Evolutionary conservation across 2,888 invertebrate species (phyloP), one percentile per base, ranked within the genome.

Genomic region (Pyrochroa serraticornis): DNA sequence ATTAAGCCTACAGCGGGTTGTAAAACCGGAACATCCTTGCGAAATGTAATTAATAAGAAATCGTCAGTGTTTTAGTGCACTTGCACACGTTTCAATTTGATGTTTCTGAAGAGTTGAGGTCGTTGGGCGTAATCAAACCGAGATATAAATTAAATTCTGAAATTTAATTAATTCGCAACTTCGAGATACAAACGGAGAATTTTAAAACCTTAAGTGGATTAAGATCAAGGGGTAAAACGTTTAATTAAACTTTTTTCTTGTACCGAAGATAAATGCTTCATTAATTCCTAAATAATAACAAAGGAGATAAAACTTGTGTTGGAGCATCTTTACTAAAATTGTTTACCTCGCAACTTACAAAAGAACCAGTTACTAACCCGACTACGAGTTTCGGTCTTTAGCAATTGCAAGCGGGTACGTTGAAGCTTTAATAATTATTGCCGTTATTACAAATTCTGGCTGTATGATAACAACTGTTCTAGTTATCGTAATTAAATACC

Each of bases 211-310:
- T 35, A 53, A 53, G 53, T 46, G 46, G 53, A 53, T 53, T 45
- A 53, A 45, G 10, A 52, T 36, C 30, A 33, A 7, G 22, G n/a
- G 22, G 22, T 22, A 9, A 41, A 41, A 39, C 13, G 43, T 43
- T 43, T 35, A 22, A 22, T 22, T 6, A 35, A 38, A 39, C 12
- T 45, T 53, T 53, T 53, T 46, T 36, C 52, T 31, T 33, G 13
- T 22, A 31, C 33, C 38, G 37, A 53, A 46, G 53, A 46, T 41
- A 46, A 53, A 52, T 32, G 45, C 52, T 52, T 32, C 45, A 45
- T 52, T 52, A 44, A 52, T 52, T 45, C 22, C 45, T 9, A 44
- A 45, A 52, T 52, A 37, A 45, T 39, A 52, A 52, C 44, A 52
- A 52, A 52, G 52, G 32, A 45, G 45, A 52, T 52, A 45, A 45